Base-by-base conservation (phyloP, 2,888 invertebrate species). In the Koerneria pararmatus region DNA sequence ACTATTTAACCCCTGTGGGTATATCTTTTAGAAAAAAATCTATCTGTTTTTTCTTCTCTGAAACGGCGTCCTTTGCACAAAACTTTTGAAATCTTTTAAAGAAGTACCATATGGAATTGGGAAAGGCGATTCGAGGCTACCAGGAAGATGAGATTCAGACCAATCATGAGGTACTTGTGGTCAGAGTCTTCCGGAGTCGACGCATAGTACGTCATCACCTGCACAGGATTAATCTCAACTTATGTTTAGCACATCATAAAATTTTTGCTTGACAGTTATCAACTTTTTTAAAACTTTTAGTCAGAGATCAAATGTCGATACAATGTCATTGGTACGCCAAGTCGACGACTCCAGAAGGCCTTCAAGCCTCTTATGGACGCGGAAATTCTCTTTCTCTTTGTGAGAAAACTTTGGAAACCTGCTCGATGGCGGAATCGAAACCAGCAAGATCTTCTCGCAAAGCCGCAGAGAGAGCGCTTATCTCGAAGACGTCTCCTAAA, bases 341-440 rank as follows among this genome's bases (percentile, higher is more conserved):
- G n/a, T n/a, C n/a, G n/a, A n/a, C n/a, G n/a, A n/a, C n/a, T n/a
- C n/a, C n/a, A n/a, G n/a, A n/a, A n/a, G n/a, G n/a, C n/a, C n/a
- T n/a, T n/a, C n/a, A n/a, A n/a, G n/a, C n/a, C n/a, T n/a, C n/a
- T n/a, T n/a, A n/a, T n/a, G n/a, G n/a, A n/a, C n/a, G n/a, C n/a
- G n/a, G n/a, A n/a, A n/a, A n/a, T n/a, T n/a, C n/a, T n/a, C n/a
- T n/a, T n/a, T n/a, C n/a, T n/a, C n/a, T n/a, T n/a, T n/a, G n/a
- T n/a, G n/a, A n/a, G n/a, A n/a, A n/a, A n/a, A n/a, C n/a, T n/a
- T n/a, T n/a, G n/a, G n/a, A 95, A 56, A 98, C 86, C 85, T 97
- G 95, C 11, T 95, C 92, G 89, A 98, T 94, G 82, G 93, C 95
- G 80, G 95, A 88, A 84, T 98, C 95, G 85, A 97, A 98, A 0